Conservation (phyloP, 23 tunicate genomes). For the Aplidium turbinatum region DNA sequence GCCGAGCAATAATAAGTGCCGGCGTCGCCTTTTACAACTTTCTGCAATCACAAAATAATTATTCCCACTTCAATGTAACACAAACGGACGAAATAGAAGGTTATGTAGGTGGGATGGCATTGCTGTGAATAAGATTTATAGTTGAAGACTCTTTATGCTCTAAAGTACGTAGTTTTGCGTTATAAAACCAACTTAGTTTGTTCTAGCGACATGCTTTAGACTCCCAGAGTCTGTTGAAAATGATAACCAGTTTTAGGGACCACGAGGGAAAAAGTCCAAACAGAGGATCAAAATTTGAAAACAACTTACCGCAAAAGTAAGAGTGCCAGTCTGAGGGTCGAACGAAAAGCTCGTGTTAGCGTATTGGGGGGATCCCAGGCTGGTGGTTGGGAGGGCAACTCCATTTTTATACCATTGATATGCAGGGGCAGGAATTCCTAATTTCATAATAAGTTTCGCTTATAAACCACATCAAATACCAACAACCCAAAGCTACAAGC, state of each 20-base stretch:
- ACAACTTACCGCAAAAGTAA: conserved; percentile 66
- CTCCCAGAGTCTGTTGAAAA: too few relatives aligned
- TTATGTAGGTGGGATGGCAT: too few relatives aligned
- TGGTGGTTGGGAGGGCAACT: conserved; percentile 36
- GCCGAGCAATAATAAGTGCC: conserved; percentile 25
- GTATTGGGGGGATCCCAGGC: conserved; percentile 22
- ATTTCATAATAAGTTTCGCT: background rate
- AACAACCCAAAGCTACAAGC: background rate
- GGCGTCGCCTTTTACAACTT: background rate
- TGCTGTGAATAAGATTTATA: too few relatives aligned
- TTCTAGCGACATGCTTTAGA: too few relatives aligned
- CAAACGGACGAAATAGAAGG: too few relatives aligned
- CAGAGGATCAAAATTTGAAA: too few relatives aligned
- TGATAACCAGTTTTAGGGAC: too few relatives aligned
- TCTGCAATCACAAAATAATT: too few relatives aligned
- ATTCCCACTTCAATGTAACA: too few relatives aligned
- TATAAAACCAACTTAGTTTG: too few relatives aligned
- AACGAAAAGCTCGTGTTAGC: conserved; percentile 65
- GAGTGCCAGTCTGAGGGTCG: conserved; percentile 48
- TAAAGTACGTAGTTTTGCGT: too few relatives aligned
- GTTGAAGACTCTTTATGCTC: too few relatives aligned
- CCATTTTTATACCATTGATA: conserved; percentile 82
- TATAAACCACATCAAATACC: background rate
- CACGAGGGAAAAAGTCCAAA: background rate
- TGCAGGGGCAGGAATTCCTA: conserved; percentile 67